phyloP scores from a whole-genome alignment of 2,113 vertebrate species.

The Tyrannus savana region DNA sequence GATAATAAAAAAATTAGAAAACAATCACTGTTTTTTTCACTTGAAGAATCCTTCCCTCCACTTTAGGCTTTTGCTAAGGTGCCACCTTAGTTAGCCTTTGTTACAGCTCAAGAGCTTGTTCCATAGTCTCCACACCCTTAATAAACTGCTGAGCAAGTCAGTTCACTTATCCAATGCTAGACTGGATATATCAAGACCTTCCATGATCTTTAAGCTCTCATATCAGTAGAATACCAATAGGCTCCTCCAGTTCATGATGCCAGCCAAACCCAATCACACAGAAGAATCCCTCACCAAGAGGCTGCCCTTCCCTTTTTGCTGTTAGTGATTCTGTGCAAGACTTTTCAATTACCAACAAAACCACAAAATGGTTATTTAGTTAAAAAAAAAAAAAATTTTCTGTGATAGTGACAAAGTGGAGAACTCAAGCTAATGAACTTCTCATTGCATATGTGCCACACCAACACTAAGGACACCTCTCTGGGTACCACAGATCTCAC shows the following conservation, averaged over 20 bases:
- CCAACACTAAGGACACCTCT: not conserved
- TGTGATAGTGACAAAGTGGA: not conserved
- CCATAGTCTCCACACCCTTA: not conserved
- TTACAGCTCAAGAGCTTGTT: not conserved
- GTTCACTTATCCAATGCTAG: not conserved
- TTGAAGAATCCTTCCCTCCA: not conserved
- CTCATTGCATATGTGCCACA: not conserved
- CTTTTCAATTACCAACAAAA: not conserved
- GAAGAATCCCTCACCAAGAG: not conserved
- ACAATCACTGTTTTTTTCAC: not conserved
- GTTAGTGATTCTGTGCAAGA: not conserved
- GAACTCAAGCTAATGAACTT: not conserved
- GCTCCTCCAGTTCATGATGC: not conserved
- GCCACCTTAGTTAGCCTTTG: not conserved
- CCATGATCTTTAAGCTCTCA: not conserved
- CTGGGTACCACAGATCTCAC: not conserved
- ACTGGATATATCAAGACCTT: not conserved
- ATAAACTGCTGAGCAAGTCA: not conserved
- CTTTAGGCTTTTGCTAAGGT: not conserved
- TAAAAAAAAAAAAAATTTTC: not conserved
- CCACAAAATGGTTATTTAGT: not conserved
- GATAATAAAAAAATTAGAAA: not conserved
- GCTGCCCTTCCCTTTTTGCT: not conserved
- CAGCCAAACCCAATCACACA: not conserved
- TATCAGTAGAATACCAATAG: not conserved